These are phyloP conservation scores for Labrus mixtus DNA, from an alignment of 2,113 vertebrate genomes.

Conservation along the genomic window DNA sequence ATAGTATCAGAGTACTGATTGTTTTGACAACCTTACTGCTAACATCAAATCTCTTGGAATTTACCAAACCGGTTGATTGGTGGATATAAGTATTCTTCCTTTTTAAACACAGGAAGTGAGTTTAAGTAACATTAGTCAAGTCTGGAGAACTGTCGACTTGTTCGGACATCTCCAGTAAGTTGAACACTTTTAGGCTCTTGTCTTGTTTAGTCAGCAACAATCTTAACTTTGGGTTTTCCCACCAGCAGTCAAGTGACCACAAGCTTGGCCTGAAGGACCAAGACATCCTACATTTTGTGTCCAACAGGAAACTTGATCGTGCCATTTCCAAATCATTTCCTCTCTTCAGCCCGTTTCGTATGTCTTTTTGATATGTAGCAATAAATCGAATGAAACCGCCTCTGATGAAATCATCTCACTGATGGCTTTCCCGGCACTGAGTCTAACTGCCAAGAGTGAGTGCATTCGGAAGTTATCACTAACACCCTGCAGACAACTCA, in stretches of 20 bases:
- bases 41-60: constrained; percentile 51
- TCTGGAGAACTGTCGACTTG: background rate
- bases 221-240: constrained; percentile 7
- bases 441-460: constrained; percentile 44
- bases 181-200: background rate
- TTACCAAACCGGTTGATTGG: constrained; percentile 33
- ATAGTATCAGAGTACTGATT: too few species aligned
- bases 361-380: constrained; percentile 62
- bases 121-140: background rate
- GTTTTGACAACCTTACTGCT: background rate
- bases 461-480: constrained; percentile 21
- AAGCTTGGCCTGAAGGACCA: background rate
- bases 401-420: constrained; percentile 66
- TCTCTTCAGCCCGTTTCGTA: constrained; percentile 42
- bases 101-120: background rate
- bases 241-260: constrained; percentile 13
- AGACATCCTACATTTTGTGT: constrained; percentile 24
- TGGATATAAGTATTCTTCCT: background rate
- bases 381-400: constrained; percentile 58
- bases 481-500: background rate
- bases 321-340: constrained; percentile 69
- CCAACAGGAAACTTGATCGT: constrained; percentile 53
- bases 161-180: background rate
- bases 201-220: constrained; percentile 39
- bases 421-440: constrained; percentile 46